Conservation (phyloP, 2,888 invertebrate species). For the Xestobium rufovillosum region DNA sequence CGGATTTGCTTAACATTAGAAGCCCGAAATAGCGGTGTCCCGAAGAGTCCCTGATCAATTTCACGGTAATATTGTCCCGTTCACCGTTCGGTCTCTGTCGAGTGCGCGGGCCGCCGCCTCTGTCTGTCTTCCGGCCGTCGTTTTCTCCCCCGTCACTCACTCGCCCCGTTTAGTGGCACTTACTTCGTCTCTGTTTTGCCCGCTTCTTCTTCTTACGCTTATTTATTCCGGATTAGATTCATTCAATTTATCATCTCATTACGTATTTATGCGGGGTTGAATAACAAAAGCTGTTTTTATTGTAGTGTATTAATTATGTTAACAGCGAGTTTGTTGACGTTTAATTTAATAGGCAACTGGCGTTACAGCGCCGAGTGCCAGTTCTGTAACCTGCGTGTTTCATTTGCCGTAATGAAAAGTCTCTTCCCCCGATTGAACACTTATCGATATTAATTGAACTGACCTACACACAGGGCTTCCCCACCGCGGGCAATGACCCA, state of each 20-base stretch:
- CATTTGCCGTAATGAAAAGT: too few relatives aligned
- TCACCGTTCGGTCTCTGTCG: constrained; percentile 20
- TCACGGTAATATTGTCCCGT: constrained; percentile 43
- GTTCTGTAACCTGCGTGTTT: too few relatives aligned
- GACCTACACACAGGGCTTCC: too few relatives aligned
- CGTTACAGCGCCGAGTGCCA: too few relatives aligned
- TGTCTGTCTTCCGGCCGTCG: constrained; percentile 23
- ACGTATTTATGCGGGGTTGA: too few relatives aligned
- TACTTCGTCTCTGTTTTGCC: constrained; percentile 39
- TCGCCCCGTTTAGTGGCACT: constrained; percentile 42
- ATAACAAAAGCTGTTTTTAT: too few relatives aligned
- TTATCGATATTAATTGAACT: too few relatives aligned
- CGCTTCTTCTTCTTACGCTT: constrained; percentile 40
- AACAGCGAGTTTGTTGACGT: too few relatives aligned
- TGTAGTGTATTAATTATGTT: too few relatives aligned
- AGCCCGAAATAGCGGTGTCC: constrained; percentile 36
- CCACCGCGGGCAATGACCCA: too few relatives aligned
- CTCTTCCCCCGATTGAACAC: too few relatives aligned
- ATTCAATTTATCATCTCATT: constrained; percentile 45
- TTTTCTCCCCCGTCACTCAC: constrained; percentile 38
- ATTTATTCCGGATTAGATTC: constrained; percentile 44
- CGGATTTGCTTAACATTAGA: constrained; percentile 40
- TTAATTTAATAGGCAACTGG: too few relatives aligned
- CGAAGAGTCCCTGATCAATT: constrained; percentile 40
- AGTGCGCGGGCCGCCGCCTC: constrained; percentile 11